A percentile compares a stretch with the other conserved stretches of the same genome.
These are phyloP conservation scores for Amblyjoppa fuscipennis DNA, from an alignment of 2,888 invertebrate genomes.

Conservation along the genomic window DNA sequence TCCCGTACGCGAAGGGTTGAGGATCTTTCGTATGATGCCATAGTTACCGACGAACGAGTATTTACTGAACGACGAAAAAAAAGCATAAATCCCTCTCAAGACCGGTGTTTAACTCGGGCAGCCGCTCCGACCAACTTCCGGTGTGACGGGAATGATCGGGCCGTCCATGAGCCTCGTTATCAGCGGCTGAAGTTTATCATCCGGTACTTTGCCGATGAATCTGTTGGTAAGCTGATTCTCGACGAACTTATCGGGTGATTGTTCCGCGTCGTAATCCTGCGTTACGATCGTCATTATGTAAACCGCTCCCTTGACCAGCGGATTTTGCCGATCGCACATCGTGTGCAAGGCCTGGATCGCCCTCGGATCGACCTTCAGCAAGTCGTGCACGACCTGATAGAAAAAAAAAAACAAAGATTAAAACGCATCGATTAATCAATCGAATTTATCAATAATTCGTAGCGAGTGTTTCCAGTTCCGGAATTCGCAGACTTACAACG, in stretches of 20 bases:
- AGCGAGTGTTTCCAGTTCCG: not conserved
- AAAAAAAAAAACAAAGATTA: slow-evolving; percentile 44
- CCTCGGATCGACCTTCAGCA: slow-evolving; percentile 76
- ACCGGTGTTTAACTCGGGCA: slow-evolving; percentile 64
- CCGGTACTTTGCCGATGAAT: slow-evolving; percentile 82
- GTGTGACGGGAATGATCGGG: slow-evolving; percentile 78
- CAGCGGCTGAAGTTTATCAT: slow-evolving; percentile 85
- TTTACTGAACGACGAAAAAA: slow-evolving; percentile 2
- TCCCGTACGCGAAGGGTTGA: not conserved
- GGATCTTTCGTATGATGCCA: not conserved
- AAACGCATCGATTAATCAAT: not conserved
- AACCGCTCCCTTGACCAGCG: slow-evolving; percentile 84
- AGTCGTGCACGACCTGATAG: slow-evolving; percentile 79
- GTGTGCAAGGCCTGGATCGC: slow-evolving; percentile 86
- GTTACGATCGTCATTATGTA: slow-evolving; percentile 85
- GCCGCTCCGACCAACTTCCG: slow-evolving; percentile 73
- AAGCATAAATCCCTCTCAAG: not conserved
- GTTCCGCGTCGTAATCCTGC: slow-evolving; percentile 65
- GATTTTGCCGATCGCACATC: slow-evolving; percentile 87
- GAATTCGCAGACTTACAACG: slow-evolving; percentile 75
- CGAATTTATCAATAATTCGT: not conserved
- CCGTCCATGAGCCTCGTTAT: slow-evolving; percentile 85
- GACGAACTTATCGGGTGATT: slow-evolving; percentile 75
- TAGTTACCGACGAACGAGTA: not conserved
- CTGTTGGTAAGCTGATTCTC: slow-evolving; percentile 81